Conservation (phyloP, 2,888 invertebrate genomes). For the Brachyptera putata region DNA sequence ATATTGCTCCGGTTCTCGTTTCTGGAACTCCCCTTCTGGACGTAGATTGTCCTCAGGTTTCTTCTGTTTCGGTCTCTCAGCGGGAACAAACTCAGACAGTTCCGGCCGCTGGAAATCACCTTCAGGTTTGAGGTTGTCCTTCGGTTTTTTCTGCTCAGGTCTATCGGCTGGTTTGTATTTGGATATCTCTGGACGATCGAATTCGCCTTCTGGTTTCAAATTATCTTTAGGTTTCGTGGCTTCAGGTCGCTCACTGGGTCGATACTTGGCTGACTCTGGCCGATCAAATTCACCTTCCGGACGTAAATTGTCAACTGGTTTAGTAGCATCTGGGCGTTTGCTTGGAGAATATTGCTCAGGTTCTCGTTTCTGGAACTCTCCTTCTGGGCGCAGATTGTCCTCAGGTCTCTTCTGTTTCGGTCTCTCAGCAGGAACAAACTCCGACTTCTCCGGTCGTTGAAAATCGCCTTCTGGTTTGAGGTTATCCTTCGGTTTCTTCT, state of each 20-base stretch:
- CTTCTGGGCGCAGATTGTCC: constrained; percentile 45
- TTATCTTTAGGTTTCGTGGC: constrained; percentile 49
- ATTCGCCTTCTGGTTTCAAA: constrained; percentile 51
- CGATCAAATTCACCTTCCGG: constrained; percentile 54
- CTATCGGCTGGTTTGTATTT: constrained; percentile 49
- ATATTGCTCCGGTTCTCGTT: constrained; percentile 17
- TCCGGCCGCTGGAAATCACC: constrained; percentile 41
- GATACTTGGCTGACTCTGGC: constrained; percentile 39
- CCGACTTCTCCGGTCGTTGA: constrained; percentile 37
- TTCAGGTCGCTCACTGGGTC: constrained; percentile 44
- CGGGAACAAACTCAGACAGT: constrained; percentile 37
- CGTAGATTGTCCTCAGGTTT: constrained; percentile 40
- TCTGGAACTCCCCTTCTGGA: constrained; percentile 32
- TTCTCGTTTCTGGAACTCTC: constrained; percentile 50
- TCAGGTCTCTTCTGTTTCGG: constrained; percentile 39
- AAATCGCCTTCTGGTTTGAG: constrained; percentile 47
- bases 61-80: constrained; percentile 40
- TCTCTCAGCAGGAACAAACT: constrained; percentile 49
- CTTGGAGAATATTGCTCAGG: constrained; percentile 14
- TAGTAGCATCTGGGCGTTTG: constrained; percentile 32
- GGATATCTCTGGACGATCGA: constrained; percentile 47
- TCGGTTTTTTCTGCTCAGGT: constrained; percentile 43
- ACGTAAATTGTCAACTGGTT: constrained; percentile 46
- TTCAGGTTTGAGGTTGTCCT: constrained; percentile 41
- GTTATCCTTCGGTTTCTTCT: constrained; percentile 36